Evolutionary conservation across 1,140 invertebrate genomes (phyloP).

Genomic region (Amphibalanus amphitrite): DNA sequence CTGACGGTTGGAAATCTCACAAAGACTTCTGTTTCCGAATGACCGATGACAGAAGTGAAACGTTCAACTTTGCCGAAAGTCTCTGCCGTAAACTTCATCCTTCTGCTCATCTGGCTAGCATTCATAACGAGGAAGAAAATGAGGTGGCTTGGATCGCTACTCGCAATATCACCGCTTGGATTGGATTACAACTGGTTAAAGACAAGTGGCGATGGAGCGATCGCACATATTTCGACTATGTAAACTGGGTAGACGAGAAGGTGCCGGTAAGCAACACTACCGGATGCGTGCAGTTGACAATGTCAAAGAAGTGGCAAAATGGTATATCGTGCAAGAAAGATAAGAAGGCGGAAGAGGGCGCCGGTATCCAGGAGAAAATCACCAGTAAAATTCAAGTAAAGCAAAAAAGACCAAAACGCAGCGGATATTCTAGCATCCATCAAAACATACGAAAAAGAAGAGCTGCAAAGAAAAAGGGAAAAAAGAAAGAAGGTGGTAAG

Average conservation of each 20-base stretch:
- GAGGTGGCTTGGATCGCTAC: too few relatives aligned
- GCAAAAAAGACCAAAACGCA: background rate
- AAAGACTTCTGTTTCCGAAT: background rate
- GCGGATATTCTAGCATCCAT: too few relatives aligned
- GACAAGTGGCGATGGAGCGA: background rate
- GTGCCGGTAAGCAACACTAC: background rate
- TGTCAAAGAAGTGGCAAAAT: background rate
- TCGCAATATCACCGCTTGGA: background rate
- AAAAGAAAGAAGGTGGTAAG: background rate
- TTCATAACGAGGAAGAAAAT: background rate
- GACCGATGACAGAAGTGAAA: background rate
- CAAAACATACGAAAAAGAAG: too few relatives aligned
- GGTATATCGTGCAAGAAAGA: background rate
- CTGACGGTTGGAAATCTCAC: background rate
- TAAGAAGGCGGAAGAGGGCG: background rate
- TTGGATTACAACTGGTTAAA: background rate
- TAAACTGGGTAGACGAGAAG: background rate
- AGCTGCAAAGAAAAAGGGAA: background rate
- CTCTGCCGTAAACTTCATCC: background rate
- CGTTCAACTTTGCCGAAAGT: background rate
- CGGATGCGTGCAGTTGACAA: background rate
- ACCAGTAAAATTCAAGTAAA: background rate
- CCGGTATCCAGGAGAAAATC: background rate
- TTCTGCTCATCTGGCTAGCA: background rate
- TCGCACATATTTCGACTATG: background rate